Evolutionary conservation across 1,140 invertebrate species (phyloP), one percentile per base, ranked within the genome.

Genomic region (Pseudomyrmex gracilis): DNA sequence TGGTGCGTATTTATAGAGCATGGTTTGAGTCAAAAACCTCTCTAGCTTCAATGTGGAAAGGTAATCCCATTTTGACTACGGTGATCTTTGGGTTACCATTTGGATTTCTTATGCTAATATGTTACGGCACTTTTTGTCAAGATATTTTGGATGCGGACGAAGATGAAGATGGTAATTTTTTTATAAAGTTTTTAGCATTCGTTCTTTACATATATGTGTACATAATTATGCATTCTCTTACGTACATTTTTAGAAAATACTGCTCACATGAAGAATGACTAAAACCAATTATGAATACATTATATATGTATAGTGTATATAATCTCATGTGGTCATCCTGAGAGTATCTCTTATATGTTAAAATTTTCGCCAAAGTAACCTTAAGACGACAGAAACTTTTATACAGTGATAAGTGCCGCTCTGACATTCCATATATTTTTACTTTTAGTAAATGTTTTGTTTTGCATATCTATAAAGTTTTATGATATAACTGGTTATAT

Each of bases 121-220:
- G 97, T 91, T 99, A 99, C 92, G 98, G 98, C 2, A 97, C 98
- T 84, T 99, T 98, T 93, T 99, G 98, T 93, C 96, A 98, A 24
- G 98, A 99, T 94, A 98, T 99, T 90, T 95, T 99, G 87, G 98
- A 99, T 92, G 97, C 98, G n/a, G 96, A 97, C 85, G 98, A 98
- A 20, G 98, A 98, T 61, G 97, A 97, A 85, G 95, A 95, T 89
- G 93, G 92, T 93, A 92, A 84, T 70, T 51, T 17, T 15, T 13
- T 77, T 22, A 15, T n/a, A 51, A 34, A 34, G 34, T 15, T 1
- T 2, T 34, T 22, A 55, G 34, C 60, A 49, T 2, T 0, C 34
- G 2, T 55, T 55, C 34, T 77, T 61, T 51, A 70, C 15, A 7
- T 57, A 63, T 57, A 24, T 55, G 47, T 53, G 73, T 57, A 78